Conservation (phyloP, 2,797 vertebrate species). For the Falco biarmicus region DNA sequence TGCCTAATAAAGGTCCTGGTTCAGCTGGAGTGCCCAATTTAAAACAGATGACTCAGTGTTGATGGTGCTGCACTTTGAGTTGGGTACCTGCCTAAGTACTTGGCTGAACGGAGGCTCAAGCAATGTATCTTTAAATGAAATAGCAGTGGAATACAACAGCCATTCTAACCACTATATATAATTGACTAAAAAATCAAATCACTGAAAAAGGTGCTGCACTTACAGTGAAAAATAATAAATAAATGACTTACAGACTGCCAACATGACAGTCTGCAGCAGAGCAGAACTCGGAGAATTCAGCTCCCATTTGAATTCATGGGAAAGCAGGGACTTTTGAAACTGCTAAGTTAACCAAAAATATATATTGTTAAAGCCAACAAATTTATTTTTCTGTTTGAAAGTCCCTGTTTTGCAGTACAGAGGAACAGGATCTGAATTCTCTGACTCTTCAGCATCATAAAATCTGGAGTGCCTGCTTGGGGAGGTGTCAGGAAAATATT, state of each 20-base stretch:
- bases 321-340: constrained; percentile 64
- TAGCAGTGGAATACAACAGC: neutral
- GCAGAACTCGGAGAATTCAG: constrained; percentile 45
- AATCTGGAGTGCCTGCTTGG: constrained; percentile 63
- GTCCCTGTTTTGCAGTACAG: constrained; percentile 63
- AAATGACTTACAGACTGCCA: constrained; percentile 44
- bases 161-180: constrained; percentile 42
- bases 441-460: constrained; percentile 61
- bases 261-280: constrained; percentile 37
- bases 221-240: constrained; percentile 55
- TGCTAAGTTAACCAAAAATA: constrained; percentile 70
- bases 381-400: constrained; percentile 65
- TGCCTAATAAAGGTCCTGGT: constrained; percentile 28
- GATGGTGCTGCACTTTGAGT: constrained; percentile 38
- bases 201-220: constrained; percentile 42
- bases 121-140: constrained; percentile 41
- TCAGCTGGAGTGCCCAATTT: constrained; percentile 32
- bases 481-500: constrained; percentile 67
- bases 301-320: constrained; percentile 68
- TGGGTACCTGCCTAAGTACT: constrained; percentile 60
- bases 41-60: constrained; percentile 46
- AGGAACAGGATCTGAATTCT: constrained; percentile 52
- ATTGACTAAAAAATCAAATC: constrained; percentile 62
- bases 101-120: neutral
- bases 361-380: constrained; percentile 67